Evolutionary conservation across 2,888 invertebrate species (phyloP), one percentile per base, ranked within the genome.

Genomic region (Mesochorus sp.): DNA sequence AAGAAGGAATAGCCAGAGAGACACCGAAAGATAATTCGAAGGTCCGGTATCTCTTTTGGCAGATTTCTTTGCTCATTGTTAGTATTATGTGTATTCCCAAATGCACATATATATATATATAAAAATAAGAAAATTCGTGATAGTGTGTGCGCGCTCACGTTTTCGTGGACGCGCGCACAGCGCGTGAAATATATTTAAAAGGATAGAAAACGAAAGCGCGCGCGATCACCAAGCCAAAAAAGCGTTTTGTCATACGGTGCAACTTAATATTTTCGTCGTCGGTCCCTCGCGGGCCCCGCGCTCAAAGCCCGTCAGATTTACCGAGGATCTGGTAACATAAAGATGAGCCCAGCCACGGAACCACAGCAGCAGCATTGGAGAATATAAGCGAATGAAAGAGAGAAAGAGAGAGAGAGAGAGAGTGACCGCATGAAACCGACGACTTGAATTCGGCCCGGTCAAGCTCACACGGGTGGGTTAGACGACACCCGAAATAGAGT

Each of bases 401-500:
- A 70, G 14, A 34, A 28, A 31, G 55, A 44, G 51, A 67, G 28
- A 53, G n/a, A 71, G 44, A 37, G 14, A 28, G 19, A 53, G 68
- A 34, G 62, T 73, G 73, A 78, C 68, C 77, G 64, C 47, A 53
- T 68, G 49, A 64, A 67, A 79, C 62, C 73, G 51, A 53, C 61
- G 47, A 70, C 68, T 78, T 74, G 68, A 70, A 75, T 76, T 47
- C 71, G 59, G 71, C 64, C 67, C 37, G 70, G 70, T 70, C 70
- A 70, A 70, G 49, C 70, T 70, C 59, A 59, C 70, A 70, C 70
- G 49, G n/a, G 19, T 49, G 59, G 47, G 73, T 73, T 57, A 70
- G 70, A 49, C 70, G 86, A 86, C 85, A 85, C 83, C 84, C 84
- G 81, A 82, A 86, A 90, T 90, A 89, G 88, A 89, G 88, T 86